Evolutionary conservation across 37 sponge, comb jelly and placozoan species (phyloP), one percentile per base, ranked within the genome.

Genomic region (Hexactinellida sp.): DNA sequence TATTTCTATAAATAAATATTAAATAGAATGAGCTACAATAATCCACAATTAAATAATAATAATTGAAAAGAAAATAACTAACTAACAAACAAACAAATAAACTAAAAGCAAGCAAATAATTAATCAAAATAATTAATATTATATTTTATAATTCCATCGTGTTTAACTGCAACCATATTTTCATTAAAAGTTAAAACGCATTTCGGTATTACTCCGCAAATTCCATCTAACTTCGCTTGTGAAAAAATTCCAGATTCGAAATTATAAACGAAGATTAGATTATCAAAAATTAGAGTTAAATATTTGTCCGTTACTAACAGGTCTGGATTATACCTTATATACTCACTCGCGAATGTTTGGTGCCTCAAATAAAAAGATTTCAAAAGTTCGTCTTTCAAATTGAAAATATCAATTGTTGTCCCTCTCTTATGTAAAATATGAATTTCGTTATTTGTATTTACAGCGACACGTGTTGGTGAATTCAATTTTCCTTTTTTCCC

Each of bases 1-100:
- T n/a, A n/a, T n/a, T n/a, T n/a, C n/a, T n/a, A n/a, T n/a, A n/a
- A n/a, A n/a, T n/a, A n/a, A n/a, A n/a, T n/a, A n/a, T n/a, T n/a
- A n/a, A n/a, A n/a, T n/a, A n/a, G n/a, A n/a, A n/a, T n/a, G n/a
- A n/a, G n/a, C n/a, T n/a, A n/a, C n/a, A n/a, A n/a, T n/a, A n/a
- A n/a, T n/a, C n/a, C n/a, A n/a, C n/a, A n/a, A n/a, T n/a, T n/a
- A n/a, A n/a, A n/a, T n/a, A n/a, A n/a, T n/a, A n/a, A n/a, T n/a
- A n/a, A n/a, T n/a, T n/a, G n/a, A n/a, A n/a, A n/a, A n/a, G n/a
- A n/a, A n/a, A n/a, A n/a, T n/a, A n/a, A n/a, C n/a, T n/a, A n/a
- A n/a, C n/a, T n/a, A 63, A 63, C 76, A 63, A 63, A 63, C 76
- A 63, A 63, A 63, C 76, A 63, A 63, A 63, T n/a, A 63, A 63